Conservation (phyloP, 37 sponge, comb jelly and placozoan species). For the Corticium candelabrum region DNA sequence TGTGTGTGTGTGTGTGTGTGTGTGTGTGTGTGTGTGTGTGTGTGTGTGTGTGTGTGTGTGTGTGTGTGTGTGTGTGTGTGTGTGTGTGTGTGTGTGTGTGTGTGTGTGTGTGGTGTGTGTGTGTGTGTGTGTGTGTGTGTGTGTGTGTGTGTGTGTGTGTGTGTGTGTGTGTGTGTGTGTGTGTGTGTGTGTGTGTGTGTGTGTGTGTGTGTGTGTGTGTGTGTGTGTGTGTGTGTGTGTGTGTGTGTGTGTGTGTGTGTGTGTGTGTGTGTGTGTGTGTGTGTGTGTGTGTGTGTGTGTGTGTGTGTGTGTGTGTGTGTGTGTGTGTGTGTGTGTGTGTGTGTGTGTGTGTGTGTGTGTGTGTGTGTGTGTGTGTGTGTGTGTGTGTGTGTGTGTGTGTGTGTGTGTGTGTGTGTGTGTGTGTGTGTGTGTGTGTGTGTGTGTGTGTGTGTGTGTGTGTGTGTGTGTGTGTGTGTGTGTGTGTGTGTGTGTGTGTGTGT, state of each 20-base stretch:
- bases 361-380: neutral
- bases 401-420: constrained; percentile 1
- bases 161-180: constrained; percentile 5
- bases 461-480: constrained; percentile 8
- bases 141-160: constrained; percentile 5
- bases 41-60: constrained; percentile 5
- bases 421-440: constrained; percentile 18
- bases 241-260: constrained; percentile 5
- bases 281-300: constrained; percentile 5
- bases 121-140: constrained; percentile 5
- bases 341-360: constrained; percentile 5
- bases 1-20: constrained; percentile 5
- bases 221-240: constrained; percentile 5
- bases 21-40: constrained; percentile 5
- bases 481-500: neutral
- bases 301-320: constrained; percentile 5
- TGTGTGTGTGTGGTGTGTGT: too few species aligned
- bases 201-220: constrained; percentile 5
- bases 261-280: constrained; percentile 5
- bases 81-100: constrained; percentile 5
- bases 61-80: constrained; percentile 5
- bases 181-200: constrained; percentile 5
- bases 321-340: constrained; percentile 5
- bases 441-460: constrained; percentile 19
- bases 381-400: neutral